phyloP scores from a whole-genome alignment of 2,113 vertebrate genomes.

The Tympanuchus pallidicinctus region DNA sequence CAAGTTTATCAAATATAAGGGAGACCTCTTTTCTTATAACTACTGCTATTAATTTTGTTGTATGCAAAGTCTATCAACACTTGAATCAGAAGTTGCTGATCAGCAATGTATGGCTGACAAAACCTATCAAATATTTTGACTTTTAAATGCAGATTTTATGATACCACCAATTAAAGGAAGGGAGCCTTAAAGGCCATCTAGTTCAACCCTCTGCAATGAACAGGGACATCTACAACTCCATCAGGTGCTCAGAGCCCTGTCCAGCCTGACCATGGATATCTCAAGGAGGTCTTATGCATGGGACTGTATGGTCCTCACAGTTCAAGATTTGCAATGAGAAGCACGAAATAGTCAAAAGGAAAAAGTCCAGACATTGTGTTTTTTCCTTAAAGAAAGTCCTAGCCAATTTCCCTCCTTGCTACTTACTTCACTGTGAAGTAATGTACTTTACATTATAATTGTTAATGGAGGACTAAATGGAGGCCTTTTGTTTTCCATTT shows the following conservation, averaged over 20 bases:
- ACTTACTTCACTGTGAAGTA: background rate
- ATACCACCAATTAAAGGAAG: background rate
- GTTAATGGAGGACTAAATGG: background rate
- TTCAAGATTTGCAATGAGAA: background rate
- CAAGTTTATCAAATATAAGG: background rate
- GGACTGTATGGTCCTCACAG: background rate
- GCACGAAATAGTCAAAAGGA: background rate
- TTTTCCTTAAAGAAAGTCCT: background rate
- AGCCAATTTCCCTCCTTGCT: rapidly evolving
- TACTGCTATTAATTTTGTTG: background rate
- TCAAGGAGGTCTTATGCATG: too few relatives aligned
- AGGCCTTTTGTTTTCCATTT: background rate
- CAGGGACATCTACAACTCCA: too few relatives aligned
- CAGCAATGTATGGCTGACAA: background rate
- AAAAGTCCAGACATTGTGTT: background rate
- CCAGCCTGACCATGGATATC: too few relatives aligned
- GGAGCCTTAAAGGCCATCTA: too few relatives aligned
- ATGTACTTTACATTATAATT: background rate
- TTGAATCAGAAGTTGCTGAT: background rate
- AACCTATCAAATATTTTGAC: slow-evolving; percentile 9
- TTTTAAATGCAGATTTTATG: background rate
- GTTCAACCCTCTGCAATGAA: too few relatives aligned
- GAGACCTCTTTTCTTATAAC: background rate
- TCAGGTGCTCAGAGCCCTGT: too few relatives aligned
- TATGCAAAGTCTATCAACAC: background rate